These are phyloP conservation scores for Henricia sp. DNA, from an alignment of 53 echinoderm and acorn worm species.

Conservation along the genomic window DNA sequence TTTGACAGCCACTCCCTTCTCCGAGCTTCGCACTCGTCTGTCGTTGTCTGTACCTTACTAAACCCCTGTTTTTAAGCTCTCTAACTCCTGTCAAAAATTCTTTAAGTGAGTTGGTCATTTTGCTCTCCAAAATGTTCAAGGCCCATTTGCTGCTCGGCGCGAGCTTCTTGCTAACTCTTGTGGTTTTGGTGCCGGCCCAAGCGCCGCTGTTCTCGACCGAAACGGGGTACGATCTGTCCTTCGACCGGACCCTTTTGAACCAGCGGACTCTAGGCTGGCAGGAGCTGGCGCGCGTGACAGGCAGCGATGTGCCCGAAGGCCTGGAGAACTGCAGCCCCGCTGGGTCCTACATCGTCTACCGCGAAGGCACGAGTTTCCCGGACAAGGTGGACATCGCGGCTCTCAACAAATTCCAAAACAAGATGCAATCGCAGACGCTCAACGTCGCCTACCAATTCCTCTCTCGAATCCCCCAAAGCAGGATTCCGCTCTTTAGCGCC, in stretches of 20 bases:
- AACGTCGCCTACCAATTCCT: slow-evolving; percentile 61
- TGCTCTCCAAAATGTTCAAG: slow-evolving; percentile 22
- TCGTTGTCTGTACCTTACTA: too few species aligned
- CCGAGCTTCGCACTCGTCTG: too few species aligned
- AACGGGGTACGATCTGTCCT: slow-evolving; percentile 51
- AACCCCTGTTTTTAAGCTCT: too few species aligned
- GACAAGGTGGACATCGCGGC: slow-evolving; percentile 55
- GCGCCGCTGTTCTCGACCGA: slow-evolving; percentile 52
- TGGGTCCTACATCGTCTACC: slow-evolving; percentile 66
- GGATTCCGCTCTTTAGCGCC: slow-evolving; percentile 41
- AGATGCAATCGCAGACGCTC: slow-evolving; percentile 46
- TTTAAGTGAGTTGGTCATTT: too few species aligned
- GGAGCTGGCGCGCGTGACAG: neutral
- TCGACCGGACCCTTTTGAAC: neutral
- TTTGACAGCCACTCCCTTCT: too few species aligned
- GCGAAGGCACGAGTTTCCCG: slow-evolving; percentile 69
- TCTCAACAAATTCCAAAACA: slow-evolving; percentile 46
- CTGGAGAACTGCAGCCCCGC: slow-evolving; percentile 43
- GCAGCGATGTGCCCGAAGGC: slow-evolving; percentile 2
- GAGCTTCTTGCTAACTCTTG: neutral
- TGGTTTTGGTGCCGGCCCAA: neutral
- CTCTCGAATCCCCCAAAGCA: slow-evolving; percentile 41
- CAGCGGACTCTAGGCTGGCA: slow-evolving; percentile 36
- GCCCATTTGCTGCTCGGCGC: neutral
- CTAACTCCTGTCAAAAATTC: too few species aligned